These are phyloP conservation scores for Rhogogaster chlorosoma DNA, from an alignment of 2,888 invertebrate species.

Conservation along the genomic window DNA sequence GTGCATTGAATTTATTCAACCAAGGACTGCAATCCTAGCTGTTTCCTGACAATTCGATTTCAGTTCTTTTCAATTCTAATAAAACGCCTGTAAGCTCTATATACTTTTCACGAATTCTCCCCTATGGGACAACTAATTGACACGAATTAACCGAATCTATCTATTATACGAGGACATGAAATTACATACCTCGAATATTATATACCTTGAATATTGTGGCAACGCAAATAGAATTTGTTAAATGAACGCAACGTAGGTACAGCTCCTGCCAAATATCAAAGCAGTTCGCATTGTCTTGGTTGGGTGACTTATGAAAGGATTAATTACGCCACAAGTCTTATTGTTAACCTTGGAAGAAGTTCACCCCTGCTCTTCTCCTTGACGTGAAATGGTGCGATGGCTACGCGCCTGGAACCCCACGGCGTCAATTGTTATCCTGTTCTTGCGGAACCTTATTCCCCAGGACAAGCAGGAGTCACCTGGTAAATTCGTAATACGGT, in stretches of 20 bases:
- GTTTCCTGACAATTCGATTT: slow-evolving; percentile 25
- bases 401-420: slow-evolving; percentile 2
- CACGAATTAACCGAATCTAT: not conserved
- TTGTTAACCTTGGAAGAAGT: slow-evolving; percentile 26
- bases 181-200: not conserved
- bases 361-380: slow-evolving; percentile 10
- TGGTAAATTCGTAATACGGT: slow-evolving; percentile 43
- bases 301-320: slow-evolving; percentile 4
- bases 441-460: slow-evolving; percentile 17
- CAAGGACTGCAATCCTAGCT: not conserved
- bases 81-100: not conserved
- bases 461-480: slow-evolving; percentile 21
- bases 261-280: slow-evolving; percentile 17
- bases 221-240: not conserved
- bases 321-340: slow-evolving; percentile 29
- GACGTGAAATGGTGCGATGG: slow-evolving; percentile 13
- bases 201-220: not conserved
- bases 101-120: not conserved
- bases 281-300: not conserved
- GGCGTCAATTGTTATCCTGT: slow-evolving; percentile 33
- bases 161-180: not conserved
- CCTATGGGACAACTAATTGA: not conserved
- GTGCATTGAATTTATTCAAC: slow-evolving; percentile 47
- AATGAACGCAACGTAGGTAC: not conserved
- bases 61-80: slow-evolving; percentile 36